A percentile compares a stretch with the other conserved stretches of the same genome.
phyloP scores from a whole-genome alignment of 2,797 vertebrate species.

The Gadopsis bispinosus region DNA sequence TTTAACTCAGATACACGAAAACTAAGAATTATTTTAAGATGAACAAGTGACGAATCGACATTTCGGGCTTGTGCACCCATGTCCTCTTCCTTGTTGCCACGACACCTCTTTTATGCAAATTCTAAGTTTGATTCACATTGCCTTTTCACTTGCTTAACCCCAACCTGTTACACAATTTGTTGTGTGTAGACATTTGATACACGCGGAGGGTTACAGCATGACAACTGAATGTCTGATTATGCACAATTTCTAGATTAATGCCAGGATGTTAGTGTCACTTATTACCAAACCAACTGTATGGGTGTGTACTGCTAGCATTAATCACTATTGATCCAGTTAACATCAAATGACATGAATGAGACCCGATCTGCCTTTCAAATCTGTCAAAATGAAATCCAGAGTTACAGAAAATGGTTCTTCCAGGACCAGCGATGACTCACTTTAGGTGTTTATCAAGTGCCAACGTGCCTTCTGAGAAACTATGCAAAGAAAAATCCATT shows the following conservation, averaged over 20 bases:
- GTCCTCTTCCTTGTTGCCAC: constrained; percentile 58
- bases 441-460: constrained; percentile 82
- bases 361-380: constrained; percentile 69
- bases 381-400: constrained; percentile 47
- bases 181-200: constrained; percentile 73
- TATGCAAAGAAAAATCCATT: constrained; percentile 88
- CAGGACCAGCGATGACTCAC: constrained; percentile 82
- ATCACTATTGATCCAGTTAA: constrained; percentile 38
- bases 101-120: constrained; percentile 71
- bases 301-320: constrained; percentile 52
- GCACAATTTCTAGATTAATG: constrained; percentile 77
- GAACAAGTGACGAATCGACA: constrained; percentile 38
- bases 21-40: constrained; percentile 10
- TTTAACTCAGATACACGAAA: constrained; percentile 31
- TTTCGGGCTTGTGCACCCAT: constrained; percentile 46
- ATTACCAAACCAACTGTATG: constrained; percentile 46
- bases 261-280: constrained; percentile 65
- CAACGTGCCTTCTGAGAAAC: constrained; percentile 94
- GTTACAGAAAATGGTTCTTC: constrained; percentile 74
- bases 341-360: constrained; percentile 41
- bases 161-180: constrained; percentile 71
- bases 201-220: constrained; percentile 69
- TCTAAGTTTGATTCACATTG: constrained; percentile 72
- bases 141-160: constrained; percentile 77
- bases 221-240: constrained; percentile 80